Percentiles rank a stretch among this genome's conserved stretches.
phyloP scores from a whole-genome alignment of 2,888 invertebrate genomes.

The Gandaritis pyraliata region DNA sequence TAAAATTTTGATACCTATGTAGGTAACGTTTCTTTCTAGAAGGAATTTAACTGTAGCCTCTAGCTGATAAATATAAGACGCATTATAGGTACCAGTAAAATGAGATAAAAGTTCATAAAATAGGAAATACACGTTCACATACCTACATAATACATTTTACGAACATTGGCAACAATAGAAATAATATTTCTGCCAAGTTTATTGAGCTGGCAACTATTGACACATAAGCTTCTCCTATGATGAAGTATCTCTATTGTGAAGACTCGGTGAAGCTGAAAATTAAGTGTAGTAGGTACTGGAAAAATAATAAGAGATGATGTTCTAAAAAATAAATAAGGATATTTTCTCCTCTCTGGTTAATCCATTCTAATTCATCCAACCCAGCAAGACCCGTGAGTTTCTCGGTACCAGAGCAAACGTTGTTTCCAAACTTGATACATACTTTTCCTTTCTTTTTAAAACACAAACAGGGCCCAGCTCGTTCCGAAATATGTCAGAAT shows the following conservation, averaged over 20 bases:
- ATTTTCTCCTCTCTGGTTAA: constrained; percentile 44
- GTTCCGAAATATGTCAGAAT: constrained; percentile 26
- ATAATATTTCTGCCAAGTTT: constrained; percentile 25
- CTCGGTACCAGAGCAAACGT: constrained; percentile 32
- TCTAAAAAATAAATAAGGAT: constrained; percentile 32
- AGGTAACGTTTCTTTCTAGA: too few species aligned
- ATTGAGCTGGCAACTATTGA: constrained; percentile 18
- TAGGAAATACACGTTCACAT: constrained; percentile 13
- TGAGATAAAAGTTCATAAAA: constrained; percentile 12
- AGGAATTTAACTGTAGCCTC: too few species aligned
- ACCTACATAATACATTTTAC: constrained; percentile 25
- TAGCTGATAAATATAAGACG: neutral
- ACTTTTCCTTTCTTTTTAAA: constrained; percentile 38
- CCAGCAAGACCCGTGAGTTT: constrained; percentile 41
- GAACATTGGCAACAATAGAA: constrained; percentile 22
- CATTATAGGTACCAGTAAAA: neutral
- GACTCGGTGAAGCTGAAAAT: constrained; percentile 46
- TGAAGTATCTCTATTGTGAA: constrained; percentile 36
- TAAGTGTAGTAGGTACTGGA: constrained; percentile 34
- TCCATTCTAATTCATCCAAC: constrained; percentile 51
- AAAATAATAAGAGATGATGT: constrained; percentile 42
- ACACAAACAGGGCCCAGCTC: constrained; percentile 34
- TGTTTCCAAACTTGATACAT: constrained; percentile 41
- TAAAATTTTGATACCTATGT: too few species aligned
- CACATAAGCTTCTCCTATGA: constrained; percentile 24